Evolutionary conservation across 2,888 invertebrate genomes (phyloP).

Genomic region (Lasioglossum vierecki): DNA sequence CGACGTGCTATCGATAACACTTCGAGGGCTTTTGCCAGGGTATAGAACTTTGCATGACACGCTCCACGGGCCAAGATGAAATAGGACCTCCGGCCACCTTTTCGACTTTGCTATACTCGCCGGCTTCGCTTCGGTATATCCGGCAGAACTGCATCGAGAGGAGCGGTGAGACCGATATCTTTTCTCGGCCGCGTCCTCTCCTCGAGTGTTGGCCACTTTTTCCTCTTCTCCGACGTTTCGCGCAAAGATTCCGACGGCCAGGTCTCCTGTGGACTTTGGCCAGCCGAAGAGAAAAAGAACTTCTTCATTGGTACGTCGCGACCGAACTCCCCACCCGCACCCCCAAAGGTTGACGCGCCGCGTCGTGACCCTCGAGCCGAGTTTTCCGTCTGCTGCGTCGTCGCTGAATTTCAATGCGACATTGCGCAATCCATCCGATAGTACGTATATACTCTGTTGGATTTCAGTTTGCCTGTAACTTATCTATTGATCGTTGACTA

Average conservation of each 20-base stretch:
- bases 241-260: conserved; percentile 40
- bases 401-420: conserved; percentile 66
- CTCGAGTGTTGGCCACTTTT: background rate
- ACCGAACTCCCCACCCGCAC: background rate
- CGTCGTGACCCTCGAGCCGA: background rate
- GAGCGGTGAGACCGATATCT: conserved; percentile 48
- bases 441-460: conserved; percentile 47
- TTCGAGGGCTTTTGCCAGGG: conserved; percentile 46
- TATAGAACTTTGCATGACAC: conserved; percentile 67
- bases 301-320: conserved; percentile 51
- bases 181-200: background rate
- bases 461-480: conserved; percentile 61
- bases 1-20: conserved; percentile 67
- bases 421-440: conserved; percentile 54
- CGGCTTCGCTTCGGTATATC: conserved; percentile 46
- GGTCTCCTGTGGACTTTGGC: conserved; percentile 22
- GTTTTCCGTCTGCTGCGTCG: conserved; percentile 4
- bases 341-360: background rate
- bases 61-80: conserved; percentile 58
- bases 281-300: conserved; percentile 47
- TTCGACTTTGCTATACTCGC: conserved; percentile 55
- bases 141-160: conserved; percentile 61
- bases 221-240: background rate
- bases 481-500: conserved; percentile 59
- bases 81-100: conserved; percentile 61